These are phyloP conservation scores for Diabrotica undecimpunctata DNA, from an alignment of 1,140 invertebrate genomes.

Conservation along the genomic window DNA sequence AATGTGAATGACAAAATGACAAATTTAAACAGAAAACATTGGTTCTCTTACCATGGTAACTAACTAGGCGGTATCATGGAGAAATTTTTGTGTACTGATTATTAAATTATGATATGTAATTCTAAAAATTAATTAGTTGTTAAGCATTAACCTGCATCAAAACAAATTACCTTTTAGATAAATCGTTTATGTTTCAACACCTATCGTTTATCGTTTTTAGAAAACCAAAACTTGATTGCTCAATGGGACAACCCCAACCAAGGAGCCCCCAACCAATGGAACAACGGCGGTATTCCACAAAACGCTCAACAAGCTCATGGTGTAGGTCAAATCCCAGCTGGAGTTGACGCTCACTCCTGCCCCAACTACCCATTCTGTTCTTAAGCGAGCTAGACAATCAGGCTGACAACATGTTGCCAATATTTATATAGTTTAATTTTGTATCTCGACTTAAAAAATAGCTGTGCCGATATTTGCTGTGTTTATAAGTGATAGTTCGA, in stretches of 20 bases:
- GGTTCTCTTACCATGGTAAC: too few relatives aligned
- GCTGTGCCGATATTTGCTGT: not conserved
- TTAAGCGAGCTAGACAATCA: conserved; percentile 33
- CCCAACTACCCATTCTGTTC: conserved; percentile 60
- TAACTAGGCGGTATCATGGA: too few relatives aligned
- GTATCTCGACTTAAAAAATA: not conserved
- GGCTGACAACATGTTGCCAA: conserved; percentile 39
- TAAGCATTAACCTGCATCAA: too few relatives aligned
- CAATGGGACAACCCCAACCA: conserved; percentile 5
- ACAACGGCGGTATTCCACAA: conserved; percentile 18
- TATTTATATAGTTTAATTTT: too few relatives aligned
- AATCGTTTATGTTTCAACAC: too few relatives aligned
- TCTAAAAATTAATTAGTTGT: too few relatives aligned
- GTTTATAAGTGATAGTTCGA: too few relatives aligned
- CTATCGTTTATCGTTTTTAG: not conserved
- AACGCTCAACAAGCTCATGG: conserved; percentile 31
- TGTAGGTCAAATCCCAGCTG: conserved; percentile 50
- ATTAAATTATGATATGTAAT: too few relatives aligned
- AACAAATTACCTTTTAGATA: too few relatives aligned
- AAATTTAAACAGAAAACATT: too few relatives aligned
- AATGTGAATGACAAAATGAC: too few relatives aligned
- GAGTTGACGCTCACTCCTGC: conserved; percentile 52
- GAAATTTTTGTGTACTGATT: too few relatives aligned
- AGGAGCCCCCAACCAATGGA: not conserved
- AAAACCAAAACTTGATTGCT: conserved; percentile 1